Evolutionary conservation across 2,797 vertebrate species (phyloP).

Genomic region (Forpus xanthops): DNA sequence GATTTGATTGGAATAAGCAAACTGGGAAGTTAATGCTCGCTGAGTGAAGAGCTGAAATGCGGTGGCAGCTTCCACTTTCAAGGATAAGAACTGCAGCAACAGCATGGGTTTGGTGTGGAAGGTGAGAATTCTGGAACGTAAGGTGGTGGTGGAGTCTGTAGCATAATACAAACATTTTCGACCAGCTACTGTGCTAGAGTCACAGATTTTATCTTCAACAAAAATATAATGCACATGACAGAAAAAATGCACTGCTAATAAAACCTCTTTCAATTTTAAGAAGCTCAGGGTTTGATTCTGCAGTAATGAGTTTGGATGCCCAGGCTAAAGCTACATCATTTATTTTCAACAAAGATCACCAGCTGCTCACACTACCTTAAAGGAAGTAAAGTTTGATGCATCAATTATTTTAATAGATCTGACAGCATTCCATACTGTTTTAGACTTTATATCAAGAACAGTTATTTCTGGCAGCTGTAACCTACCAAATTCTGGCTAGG

Average conservation of each 20-base stretch:
- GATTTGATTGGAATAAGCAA: conserved; percentile 7
- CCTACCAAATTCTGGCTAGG: not conserved
- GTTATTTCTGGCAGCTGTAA: conserved; percentile 37
- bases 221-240: not conserved
- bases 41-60: not conserved
- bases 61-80: not conserved
- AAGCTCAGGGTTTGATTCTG: not conserved
- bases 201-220: not conserved
- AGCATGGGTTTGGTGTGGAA: not conserved
- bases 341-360: not conserved
- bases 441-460: not conserved
- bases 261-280: not conserved
- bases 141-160: not conserved
- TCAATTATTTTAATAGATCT: conserved; percentile 38
- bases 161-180: not conserved
- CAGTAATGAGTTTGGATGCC: not conserved
- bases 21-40: not conserved
- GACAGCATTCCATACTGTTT: not conserved
- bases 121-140: not conserved
- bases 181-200: not conserved
- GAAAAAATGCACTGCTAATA: not conserved
- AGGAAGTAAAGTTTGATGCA: not conserved
- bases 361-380: not conserved
- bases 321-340: not conserved
- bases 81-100: not conserved